Conservation (phyloP, 2,888 invertebrate species). For the Lycaena phlaeas region DNA sequence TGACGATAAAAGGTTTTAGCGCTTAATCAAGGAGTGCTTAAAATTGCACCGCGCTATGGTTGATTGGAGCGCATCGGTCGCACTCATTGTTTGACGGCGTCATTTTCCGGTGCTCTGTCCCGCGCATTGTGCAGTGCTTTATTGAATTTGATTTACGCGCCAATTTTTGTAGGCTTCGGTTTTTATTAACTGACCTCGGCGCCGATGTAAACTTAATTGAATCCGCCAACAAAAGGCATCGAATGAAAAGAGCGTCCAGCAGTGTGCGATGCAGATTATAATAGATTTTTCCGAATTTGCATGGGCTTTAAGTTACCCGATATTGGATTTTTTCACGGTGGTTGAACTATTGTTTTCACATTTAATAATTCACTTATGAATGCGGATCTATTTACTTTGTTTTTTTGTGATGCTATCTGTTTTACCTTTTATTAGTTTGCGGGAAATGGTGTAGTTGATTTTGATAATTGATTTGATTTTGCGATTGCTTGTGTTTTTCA, state of each 20-base stretch:
- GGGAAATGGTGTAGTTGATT: no score
- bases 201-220: constrained; percentile 72
- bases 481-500: no score
- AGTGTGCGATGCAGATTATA: constrained; percentile 71
- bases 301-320: constrained; percentile 59
- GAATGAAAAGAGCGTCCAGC: constrained; percentile 68
- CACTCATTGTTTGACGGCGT: constrained; percentile 42
- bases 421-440: no score
- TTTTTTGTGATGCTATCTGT: neutral
- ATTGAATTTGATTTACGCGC: constrained; percentile 70
- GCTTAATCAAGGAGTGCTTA: neutral
- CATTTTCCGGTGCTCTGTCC: constrained; percentile 47
- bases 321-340: constrained; percentile 57
- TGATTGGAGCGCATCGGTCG: constrained; percentile 23
- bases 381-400: constrained; percentile 5
- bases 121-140: constrained; percentile 59
- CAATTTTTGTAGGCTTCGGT: constrained; percentile 69
- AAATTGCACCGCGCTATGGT: neutral
- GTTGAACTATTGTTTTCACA: constrained; percentile 47
- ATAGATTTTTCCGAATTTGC: constrained; percentile 66
- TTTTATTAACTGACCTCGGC: constrained; percentile 71
- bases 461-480: no score
- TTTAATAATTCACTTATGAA: constrained; percentile 27
- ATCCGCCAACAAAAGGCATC: constrained; percentile 67
- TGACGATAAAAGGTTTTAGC: no score